Evolutionary conservation across 2,888 invertebrate genomes (phyloP).

Genomic region (Isoperla grammatica): DNA sequence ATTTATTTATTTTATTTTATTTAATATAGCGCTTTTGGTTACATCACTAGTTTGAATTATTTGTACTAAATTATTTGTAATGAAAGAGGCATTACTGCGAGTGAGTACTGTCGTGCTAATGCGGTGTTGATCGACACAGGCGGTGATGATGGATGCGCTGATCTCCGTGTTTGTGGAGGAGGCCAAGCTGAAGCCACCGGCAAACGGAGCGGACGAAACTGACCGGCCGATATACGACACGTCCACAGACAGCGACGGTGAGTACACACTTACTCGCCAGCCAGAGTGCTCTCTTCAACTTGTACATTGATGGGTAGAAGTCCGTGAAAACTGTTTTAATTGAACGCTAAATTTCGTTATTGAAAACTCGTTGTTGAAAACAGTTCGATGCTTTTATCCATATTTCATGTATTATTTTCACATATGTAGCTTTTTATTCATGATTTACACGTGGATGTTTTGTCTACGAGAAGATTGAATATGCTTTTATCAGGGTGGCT

Average conservation of each 20-base stretch:
- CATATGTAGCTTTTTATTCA: not conserved
- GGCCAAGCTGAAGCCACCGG: conserved; percentile 49
- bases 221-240: conserved; percentile 42
- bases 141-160: conserved; percentile 81
- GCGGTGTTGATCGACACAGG: no score
- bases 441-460: no score
- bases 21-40: no score
- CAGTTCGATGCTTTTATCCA: not conserved
- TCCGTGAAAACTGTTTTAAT: not conserved
- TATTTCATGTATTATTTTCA: not conserved
- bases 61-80: no score
- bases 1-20: no score
- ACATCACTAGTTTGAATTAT: no score
- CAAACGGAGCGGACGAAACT: conserved; percentile 42
- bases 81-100: no score
- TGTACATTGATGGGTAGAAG: not conserved
- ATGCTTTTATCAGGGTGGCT: no score
- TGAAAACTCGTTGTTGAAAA: not conserved
- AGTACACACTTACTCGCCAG: conserved; percentile 9
- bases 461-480: no score
- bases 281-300: not conserved
- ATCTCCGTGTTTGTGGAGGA: conserved; percentile 79
- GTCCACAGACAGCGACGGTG: conserved; percentile 40
- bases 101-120: no score
- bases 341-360: not conserved